Evolutionary conservation across 2,888 invertebrate genomes (phyloP).

Genomic region (Nipponacmea schrenckii): DNA sequence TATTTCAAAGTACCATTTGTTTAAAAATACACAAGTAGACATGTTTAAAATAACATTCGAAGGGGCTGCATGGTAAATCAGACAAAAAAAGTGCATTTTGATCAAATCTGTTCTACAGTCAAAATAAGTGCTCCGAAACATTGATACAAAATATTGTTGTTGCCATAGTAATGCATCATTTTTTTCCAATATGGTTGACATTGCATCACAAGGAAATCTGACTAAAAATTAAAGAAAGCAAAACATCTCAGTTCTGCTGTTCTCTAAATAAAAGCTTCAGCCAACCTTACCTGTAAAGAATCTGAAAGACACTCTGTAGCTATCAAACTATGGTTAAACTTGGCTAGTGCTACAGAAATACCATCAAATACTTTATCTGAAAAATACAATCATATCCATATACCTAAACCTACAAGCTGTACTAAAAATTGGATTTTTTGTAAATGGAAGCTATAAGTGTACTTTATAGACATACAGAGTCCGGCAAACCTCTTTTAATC

Average conservation of each 20-base stretch:
- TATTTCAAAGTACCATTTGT: too few relatives aligned
- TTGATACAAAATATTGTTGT: too few relatives aligned
- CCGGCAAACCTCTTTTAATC: not conserved
- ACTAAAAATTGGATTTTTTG: too few relatives aligned
- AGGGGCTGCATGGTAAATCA: too few relatives aligned
- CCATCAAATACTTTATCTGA: slow-evolving; percentile 71
- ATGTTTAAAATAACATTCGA: too few relatives aligned
- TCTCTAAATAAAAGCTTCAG: not conserved
- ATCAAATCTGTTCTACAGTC: too few relatives aligned
- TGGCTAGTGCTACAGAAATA: slow-evolving; percentile 81
- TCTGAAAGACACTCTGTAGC: slow-evolving; percentile 78
- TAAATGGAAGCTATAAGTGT: not conserved
- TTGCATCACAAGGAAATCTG: not conserved
- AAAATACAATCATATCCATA: slow-evolving; percentile 12
- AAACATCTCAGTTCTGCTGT: not conserved
- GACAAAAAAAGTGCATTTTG: too few relatives aligned
- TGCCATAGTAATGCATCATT: too few relatives aligned
- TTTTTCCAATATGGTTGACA: too few relatives aligned
- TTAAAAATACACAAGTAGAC: too few relatives aligned
- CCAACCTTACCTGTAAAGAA: slow-evolving; percentile 71
- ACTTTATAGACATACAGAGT: not conserved
- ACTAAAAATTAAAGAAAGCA: not conserved
- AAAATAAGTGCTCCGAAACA: too few relatives aligned
- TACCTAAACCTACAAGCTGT: too few relatives aligned
- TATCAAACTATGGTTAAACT: slow-evolving; percentile 83